Percentiles rank a stretch among this genome's conserved stretches.
Conservation (phyloP, 2,888 invertebrate genomes). For the Gymnoscelis rufifasciata region DNA sequence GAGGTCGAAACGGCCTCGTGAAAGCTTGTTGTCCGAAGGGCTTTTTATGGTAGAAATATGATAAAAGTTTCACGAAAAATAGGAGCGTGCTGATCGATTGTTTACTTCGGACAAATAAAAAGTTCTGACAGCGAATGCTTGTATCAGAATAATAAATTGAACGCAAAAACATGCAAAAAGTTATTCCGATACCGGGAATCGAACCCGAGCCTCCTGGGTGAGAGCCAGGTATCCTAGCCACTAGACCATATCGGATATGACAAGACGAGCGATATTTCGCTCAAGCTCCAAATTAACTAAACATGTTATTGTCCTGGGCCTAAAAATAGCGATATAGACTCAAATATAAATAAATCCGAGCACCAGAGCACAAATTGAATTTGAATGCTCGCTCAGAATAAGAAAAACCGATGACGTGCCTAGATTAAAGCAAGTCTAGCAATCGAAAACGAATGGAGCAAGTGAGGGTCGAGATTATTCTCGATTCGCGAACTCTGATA, state of each 20-base stretch:
- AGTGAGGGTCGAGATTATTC: constrained; percentile 30
- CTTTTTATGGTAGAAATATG: constrained; percentile 34
- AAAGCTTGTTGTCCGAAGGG: constrained; percentile 29
- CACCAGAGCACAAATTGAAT: neutral
- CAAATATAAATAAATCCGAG: neutral
- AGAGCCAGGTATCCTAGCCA: constrained; percentile 72
- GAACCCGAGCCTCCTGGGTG: constrained; percentile 82
- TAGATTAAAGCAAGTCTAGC: constrained; percentile 8
- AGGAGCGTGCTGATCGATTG: constrained; percentile 1
- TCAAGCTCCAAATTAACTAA: neutral
- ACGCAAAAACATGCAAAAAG: neutral
- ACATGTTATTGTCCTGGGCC: too few species aligned
- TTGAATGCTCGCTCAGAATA: neutral
- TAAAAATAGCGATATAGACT: too few species aligned
- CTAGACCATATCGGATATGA: constrained; percentile 20
- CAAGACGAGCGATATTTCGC: neutral
- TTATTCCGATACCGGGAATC: constrained; percentile 62
- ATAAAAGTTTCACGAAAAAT: constrained; percentile 17
- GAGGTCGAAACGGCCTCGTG: constrained; percentile 34
- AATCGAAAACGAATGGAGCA: constrained; percentile 11
- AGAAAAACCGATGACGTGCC: neutral
- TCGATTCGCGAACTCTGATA: constrained; percentile 47
- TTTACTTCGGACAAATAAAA: neutral
- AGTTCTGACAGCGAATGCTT: neutral
- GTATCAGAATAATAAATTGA: too few species aligned